Conservation (phyloP, 2,113 vertebrate species). For the Chamaetylas fuelleborni region DNA sequence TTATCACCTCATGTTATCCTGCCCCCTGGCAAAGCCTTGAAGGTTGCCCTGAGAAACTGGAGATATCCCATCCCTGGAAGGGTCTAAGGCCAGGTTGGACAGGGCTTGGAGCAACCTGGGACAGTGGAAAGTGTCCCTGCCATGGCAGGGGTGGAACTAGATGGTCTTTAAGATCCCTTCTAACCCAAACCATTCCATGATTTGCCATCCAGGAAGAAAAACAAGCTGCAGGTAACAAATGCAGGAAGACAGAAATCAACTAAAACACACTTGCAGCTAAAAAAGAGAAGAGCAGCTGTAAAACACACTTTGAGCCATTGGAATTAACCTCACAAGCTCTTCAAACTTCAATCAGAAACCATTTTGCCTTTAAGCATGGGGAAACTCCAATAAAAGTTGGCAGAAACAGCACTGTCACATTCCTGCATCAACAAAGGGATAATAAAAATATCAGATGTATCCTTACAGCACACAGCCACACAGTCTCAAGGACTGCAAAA, state of each 20-base stretch:
- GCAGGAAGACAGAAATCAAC: not conserved
- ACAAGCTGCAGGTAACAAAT: not conserved
- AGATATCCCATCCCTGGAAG: not conserved
- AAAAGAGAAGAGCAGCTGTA: not conserved
- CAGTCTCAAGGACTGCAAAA: not conserved
- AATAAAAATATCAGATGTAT: conserved; percentile 22
- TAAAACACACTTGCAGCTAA: not conserved
- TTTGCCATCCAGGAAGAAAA: not conserved
- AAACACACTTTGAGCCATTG: not conserved
- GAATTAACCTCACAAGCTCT: not conserved
- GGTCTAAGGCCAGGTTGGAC: rapidly evolving
- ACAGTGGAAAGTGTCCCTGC: not conserved
- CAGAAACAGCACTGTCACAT: not conserved
- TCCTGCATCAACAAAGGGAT: not conserved
- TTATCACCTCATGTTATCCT: not conserved
- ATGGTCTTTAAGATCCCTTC: not conserved
- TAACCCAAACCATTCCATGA: not conserved
- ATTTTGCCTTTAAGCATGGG: not conserved
- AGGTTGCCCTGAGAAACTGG: not conserved
- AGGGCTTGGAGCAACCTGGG: not conserved
- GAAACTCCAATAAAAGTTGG: not conserved
- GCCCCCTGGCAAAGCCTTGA: not conserved
- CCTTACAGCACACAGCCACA: not conserved
- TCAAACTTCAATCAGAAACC: not conserved
- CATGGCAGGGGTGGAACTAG: not conserved